Evolutionary conservation across 1,140 invertebrate genomes (phyloP).

Genomic region (Lepidurus couesii): DNA sequence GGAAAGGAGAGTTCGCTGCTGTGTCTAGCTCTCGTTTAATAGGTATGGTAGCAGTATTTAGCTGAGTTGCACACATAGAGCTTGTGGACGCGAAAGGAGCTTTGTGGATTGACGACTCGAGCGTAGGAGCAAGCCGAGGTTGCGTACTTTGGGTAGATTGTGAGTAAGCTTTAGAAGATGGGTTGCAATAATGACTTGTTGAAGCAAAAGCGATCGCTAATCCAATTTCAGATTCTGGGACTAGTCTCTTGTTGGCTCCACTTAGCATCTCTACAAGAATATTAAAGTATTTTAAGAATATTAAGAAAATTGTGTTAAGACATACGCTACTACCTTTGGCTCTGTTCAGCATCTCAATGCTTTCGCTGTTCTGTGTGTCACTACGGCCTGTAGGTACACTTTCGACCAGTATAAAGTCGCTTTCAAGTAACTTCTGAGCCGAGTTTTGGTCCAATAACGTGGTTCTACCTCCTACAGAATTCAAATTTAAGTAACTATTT

Average conservation of each 20-base stretch:
- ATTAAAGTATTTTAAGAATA: not conserved
- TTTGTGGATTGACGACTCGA: not conserved
- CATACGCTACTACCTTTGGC: not conserved
- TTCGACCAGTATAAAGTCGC: not conserved
- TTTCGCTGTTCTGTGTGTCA: not conserved
- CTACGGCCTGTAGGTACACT: not conserved
- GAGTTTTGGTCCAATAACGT: not conserved
- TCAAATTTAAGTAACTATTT: not conserved
- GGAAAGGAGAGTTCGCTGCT: not conserved
- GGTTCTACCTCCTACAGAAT: not conserved
- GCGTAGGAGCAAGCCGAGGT: not conserved
- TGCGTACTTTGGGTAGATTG: not conserved
- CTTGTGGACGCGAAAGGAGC: not conserved
- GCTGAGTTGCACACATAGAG: not conserved
- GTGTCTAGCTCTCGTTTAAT: not conserved
- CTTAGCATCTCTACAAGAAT: not conserved
- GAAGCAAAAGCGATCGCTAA: not conserved
- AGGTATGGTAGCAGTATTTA: not conserved
- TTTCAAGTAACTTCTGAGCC: not conserved
- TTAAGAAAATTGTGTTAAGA: no score
- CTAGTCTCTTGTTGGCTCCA: not conserved
- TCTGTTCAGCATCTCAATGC: not conserved
- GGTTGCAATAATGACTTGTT: not conserved
- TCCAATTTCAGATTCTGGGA: not conserved
- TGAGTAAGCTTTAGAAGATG: not conserved